Evolutionary conservation across 2,888 invertebrate species (phyloP), one percentile per base, ranked within the genome.

Genomic region (Silvanus unidentatus): DNA sequence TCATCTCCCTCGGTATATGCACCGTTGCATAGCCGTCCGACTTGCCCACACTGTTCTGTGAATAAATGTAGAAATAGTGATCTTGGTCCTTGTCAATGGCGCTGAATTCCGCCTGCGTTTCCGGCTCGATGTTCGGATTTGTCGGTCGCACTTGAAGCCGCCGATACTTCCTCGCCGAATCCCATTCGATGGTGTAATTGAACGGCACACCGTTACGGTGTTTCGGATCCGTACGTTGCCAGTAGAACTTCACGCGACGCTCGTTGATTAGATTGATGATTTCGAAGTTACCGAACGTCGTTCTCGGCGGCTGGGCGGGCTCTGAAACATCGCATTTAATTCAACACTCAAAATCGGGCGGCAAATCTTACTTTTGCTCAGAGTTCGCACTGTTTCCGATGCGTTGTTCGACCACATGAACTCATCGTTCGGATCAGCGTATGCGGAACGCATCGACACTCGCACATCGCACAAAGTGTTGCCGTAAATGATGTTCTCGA

Each of bases 151-250:
- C 3, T 22, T 22, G 4, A 22, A 22, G 3, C 8, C 3, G 8
- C 8, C 8, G 3, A 22, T 22, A 22, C 8, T 22, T 22, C 3
- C 8, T 22, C 8, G 3, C 8, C 22, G 3, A 5, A 47, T 69
- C 64, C 1, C 73, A 67, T 45, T 65, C 69, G n/a, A 88, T 76
- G 52, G 75, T 73, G 63, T 91, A 91, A 1, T 75, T 75, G 60
- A 91, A 88, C 60, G 84, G 77, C 4, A 80, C 78, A 13, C 89
- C 91, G 62, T 88, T 88, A 58, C 84, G 77, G 55, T 82, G 76
- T 62, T 78, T 77, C 36, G 77, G 75, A 13, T 80, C 78, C 40
- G 91, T 76, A 52, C 83, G 78, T 63, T 86, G 82, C 90, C 91
- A 92, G 66, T 89, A 91, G 14, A 91, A n/a, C n/a, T n/a, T n/a